Conservation (phyloP, 2,888 invertebrate genomes). For the Salticus scenicus region DNA sequence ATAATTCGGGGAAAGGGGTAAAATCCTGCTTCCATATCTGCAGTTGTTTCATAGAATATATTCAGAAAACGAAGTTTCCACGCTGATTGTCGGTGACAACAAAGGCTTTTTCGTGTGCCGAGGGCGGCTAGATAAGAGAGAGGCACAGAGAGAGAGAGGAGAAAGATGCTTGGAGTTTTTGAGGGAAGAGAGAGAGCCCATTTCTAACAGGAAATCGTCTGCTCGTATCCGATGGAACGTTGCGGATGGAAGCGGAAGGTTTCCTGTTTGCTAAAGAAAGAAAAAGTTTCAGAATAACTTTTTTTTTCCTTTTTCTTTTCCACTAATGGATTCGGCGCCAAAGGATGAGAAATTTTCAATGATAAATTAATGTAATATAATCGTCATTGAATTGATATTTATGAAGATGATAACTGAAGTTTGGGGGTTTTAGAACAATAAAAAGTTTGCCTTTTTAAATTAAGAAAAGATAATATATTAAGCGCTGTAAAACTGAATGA, state of each 20-base stretch:
- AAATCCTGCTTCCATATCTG: neutral
- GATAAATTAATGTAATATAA: neutral
- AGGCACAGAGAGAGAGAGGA: conserved; percentile 5
- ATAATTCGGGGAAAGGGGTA: conserved; percentile 5
- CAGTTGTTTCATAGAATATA: conserved; percentile 37
- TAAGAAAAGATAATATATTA: neutral
- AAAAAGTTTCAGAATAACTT: neutral
- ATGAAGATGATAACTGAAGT: neutral
- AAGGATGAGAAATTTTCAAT: conserved; percentile 1
- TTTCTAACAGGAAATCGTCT: conserved; percentile 62
- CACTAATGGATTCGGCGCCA: conserved; percentile 12
- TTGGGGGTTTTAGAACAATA: no score
- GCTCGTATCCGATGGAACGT: conserved; percentile 57
- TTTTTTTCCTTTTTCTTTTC: neutral
- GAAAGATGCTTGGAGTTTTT: conserved; percentile 24
- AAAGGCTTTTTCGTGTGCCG: conserved; percentile 38
- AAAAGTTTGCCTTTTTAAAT: no score
- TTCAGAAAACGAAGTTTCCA: conserved; percentile 29
- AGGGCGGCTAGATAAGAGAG: conserved; percentile 48
- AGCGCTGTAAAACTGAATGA: neutral
- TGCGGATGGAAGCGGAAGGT: conserved; percentile 46
- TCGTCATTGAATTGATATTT: neutral
- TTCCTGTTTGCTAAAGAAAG: neutral
- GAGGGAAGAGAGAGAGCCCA: conserved; percentile 25
- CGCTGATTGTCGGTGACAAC: conserved; percentile 38